These are phyloP conservation scores for Euphydryas editha DNA, from an alignment of 2,888 invertebrate genomes.

Conservation along the genomic window DNA sequence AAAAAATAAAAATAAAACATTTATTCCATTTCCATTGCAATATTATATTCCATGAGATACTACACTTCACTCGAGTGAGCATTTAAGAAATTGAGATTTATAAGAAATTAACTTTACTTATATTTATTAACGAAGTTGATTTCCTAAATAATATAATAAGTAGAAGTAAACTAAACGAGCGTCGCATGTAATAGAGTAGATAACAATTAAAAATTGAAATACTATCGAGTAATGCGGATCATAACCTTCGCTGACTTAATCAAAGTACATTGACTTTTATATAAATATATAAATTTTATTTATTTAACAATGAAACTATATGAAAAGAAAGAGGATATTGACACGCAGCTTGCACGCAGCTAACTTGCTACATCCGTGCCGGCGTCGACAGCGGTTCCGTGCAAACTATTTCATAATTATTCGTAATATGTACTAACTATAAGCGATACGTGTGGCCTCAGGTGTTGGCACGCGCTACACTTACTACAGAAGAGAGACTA, in stretches of 20 bases:
- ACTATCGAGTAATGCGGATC: background rate
- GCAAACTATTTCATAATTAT: conserved; percentile 11
- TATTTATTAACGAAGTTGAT: too few relatives aligned
- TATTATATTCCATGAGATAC: too few relatives aligned
- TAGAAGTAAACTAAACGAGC: background rate
- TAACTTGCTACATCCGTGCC: too few relatives aligned
- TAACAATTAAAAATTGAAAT: background rate
- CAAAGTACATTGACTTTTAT: background rate
- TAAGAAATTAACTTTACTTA: too few relatives aligned
- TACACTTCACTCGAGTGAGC: too few relatives aligned
- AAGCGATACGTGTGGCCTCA: conserved; percentile 9
- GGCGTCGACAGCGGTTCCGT: too few relatives aligned
- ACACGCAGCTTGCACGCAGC: too few relatives aligned
- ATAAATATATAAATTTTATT: background rate
- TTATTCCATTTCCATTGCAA: too few relatives aligned
- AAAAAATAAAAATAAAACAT: background rate
- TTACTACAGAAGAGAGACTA: too few relatives aligned
- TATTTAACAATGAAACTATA: background rate
- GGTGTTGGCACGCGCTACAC: conserved; percentile 10
- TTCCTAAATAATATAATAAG: too few relatives aligned
- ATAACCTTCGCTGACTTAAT: background rate
- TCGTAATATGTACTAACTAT: background rate
- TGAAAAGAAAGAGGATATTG: background rate
- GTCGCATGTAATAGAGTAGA: background rate
- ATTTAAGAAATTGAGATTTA: too few relatives aligned